phyloP scores from a whole-genome alignment of 2,888 invertebrate species.

The Agrochola macilenta region DNA sequence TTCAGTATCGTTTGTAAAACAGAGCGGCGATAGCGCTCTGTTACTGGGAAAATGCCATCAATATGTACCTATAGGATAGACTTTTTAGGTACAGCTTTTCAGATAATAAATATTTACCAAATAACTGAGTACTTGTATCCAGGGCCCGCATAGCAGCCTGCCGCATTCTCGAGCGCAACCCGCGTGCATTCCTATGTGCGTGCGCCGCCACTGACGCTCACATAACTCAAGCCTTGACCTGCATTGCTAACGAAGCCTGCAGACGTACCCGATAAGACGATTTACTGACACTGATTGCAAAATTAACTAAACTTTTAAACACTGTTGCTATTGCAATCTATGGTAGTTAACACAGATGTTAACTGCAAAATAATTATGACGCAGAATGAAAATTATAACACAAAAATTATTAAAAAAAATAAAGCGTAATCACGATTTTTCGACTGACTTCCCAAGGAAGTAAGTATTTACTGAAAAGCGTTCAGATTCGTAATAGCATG shows the following conservation, averaged over 20 bases:
- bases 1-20: not conserved
- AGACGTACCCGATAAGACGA: conserved; percentile 73
- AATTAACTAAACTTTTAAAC: conserved; percentile 59
- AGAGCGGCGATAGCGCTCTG: not conserved
- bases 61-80: not conserved
- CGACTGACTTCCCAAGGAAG: conserved; percentile 54
- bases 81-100: conserved; percentile 5
- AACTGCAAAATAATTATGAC: not conserved
- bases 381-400: not conserved
- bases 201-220: conserved; percentile 73
- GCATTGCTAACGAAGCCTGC: conserved; percentile 82
- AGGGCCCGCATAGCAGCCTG: conserved; percentile 60
- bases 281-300: conserved; percentile 69
- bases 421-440: conserved; percentile 9
- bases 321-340: conserved; percentile 24
- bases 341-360: conserved; percentile 2
- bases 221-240: conserved; percentile 85
- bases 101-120: conserved; percentile 53
- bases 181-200: conserved; percentile 74
- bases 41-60: not conserved
- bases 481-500: conserved; percentile 58
- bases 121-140: conserved; percentile 67
- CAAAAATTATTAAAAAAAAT: conserved; percentile 8
- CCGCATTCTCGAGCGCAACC: conserved; percentile 66
- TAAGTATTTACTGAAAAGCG: conserved; percentile 57